Percentiles rank a stretch among this genome's conserved stretches.
phyloP scores from a whole-genome alignment of 2,888 invertebrate species.

The Drosophila maculinotata region DNA sequence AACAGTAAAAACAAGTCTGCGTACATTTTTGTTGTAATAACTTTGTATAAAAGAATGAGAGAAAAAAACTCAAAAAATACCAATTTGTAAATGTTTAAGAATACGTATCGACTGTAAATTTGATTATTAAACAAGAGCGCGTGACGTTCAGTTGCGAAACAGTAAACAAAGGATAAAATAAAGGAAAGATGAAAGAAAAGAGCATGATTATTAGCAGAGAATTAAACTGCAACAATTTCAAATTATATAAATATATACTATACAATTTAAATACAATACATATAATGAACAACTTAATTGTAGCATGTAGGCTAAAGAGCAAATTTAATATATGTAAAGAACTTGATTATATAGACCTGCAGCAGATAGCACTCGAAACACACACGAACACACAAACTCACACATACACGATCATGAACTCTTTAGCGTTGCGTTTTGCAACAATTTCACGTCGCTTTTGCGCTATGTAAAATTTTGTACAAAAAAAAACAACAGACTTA shows the following conservation, averaged over 20 bases:
- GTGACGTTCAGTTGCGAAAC: constrained; percentile 44
- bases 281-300: constrained; percentile 54
- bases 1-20: constrained; percentile 9
- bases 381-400: constrained; percentile 18
- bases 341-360: constrained; percentile 47
- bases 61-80: constrained; percentile 24
- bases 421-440: constrained; percentile 66
- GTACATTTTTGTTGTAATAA: constrained; percentile 44
- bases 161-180: constrained; percentile 2
- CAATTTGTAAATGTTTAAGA: constrained; percentile 60
- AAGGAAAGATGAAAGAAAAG: constrained; percentile 4
- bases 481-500: constrained; percentile 41
- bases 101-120: constrained; percentile 52
- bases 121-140: constrained; percentile 40
- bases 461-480: constrained; percentile 79
- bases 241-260: constrained; percentile 45
- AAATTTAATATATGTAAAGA: constrained; percentile 43
- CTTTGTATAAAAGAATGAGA: constrained; percentile 36
- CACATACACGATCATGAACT: constrained; percentile 50
- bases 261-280: constrained; percentile 40
- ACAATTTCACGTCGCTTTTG: constrained; percentile 73
- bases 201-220: constrained; percentile 54
- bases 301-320: constrained; percentile 70
- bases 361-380: constrained; percentile 42
- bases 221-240: constrained; percentile 66